phyloP scores from a whole-genome alignment of 2,113 vertebrate genomes.

The Morone saxatilis region DNA sequence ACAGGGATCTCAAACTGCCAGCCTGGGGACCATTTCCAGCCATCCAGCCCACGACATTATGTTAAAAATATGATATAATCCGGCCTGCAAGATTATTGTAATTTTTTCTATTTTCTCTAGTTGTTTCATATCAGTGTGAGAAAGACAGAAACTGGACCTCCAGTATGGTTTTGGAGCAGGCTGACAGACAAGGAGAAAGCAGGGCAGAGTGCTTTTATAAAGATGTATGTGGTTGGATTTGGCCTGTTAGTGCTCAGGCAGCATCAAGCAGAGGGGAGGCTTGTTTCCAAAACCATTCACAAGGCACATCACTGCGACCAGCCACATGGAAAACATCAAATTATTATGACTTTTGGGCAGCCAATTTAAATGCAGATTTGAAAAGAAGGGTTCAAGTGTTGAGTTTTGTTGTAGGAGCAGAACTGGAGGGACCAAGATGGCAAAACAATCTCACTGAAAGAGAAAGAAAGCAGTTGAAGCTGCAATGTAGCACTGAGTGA shows the following conservation, averaged over 20 bases:
- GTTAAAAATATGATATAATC: too few relatives aligned
- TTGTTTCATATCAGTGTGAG: not conserved
- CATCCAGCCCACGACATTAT: too few relatives aligned
- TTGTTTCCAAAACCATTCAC: constrained; percentile 29
- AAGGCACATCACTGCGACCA: constrained; percentile 9
- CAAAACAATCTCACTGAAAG: not conserved
- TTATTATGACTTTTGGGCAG: constrained; percentile 18
- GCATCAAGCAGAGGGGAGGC: constrained; percentile 21
- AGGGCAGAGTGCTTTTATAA: constrained; percentile 31
- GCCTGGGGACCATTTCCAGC: too few relatives aligned
- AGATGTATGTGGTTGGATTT: constrained; percentile 45
- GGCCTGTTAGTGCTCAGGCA: constrained; percentile 14
- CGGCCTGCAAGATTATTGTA: not conserved
- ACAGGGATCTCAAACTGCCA: too few relatives aligned
- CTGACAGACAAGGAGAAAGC: not conserved
- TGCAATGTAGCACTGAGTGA: not conserved
- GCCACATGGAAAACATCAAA: constrained; percentile 1
- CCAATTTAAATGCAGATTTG: constrained; percentile 30
- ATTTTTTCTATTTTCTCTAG: not conserved
- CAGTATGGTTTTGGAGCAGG: not conserved
- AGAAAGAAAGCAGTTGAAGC: not conserved
- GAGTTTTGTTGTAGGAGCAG: not conserved
- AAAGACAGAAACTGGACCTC: not conserved
- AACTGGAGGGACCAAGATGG: constrained; percentile 1
- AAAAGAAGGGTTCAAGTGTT: not conserved